Evolutionary conservation across 2,113 vertebrate species (phyloP), one percentile per base, ranked within the genome.

Genomic region (Entomyzon cyanotis): DNA sequence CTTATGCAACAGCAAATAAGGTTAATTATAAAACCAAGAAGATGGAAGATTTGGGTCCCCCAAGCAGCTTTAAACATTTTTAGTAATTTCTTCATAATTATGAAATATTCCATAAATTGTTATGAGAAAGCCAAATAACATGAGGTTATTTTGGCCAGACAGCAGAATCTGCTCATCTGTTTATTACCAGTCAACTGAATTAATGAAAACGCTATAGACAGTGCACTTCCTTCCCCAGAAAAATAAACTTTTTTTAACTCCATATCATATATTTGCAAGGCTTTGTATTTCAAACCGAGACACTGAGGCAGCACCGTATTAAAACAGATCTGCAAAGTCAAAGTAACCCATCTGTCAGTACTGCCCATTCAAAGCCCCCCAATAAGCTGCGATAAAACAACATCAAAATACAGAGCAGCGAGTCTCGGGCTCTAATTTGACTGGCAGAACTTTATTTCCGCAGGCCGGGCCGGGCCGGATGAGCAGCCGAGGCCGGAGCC

Each of bases 401-500:
- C 22, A n/a, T 2, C 23, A 12, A 23, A 39, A 63, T 1, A 12
- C 0, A 21, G 19, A 37, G 10, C 12, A 12, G 33, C 21, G 28
- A 52, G 24, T 3, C 15, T 20, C 3, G 37, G 9, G 41, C 55
- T 15, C 56, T 14, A 41, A 63, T 55, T 37, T 23, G 3, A 27
- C 39, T 23, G 12, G 4, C 3, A 7, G 5, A 75, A 91, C 56
- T 91, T 55, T 23, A 44, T 46, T 67, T 44, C 87, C 77, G 76
- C 68, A 42, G 76, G 76, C 75, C 56, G 41, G 31, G 53, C 35
- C 70, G 80, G 69, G 41, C 35, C 83, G 62, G 63, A 53, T 33
- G 46, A 50, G 63, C 16, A 24, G 37, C 71, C 31, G 44, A 50
- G 46, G 53, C 73, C 71, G 53, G 62, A 59, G 44, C 21, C 24